These are phyloP conservation scores for Sus scrofa DNA, from an alignment of 2,113 vertebrate species.

Conservation along the genomic window T2T-Sscrofa CM000817.6:126494501-126495000, in stretches of 20 bases:
- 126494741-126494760: not conserved
- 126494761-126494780: not conserved
- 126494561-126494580: not conserved
- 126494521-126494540: constrained; percentile 16
- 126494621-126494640: not conserved
- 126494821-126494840: not conserved
- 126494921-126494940: not conserved
- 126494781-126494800: not conserved
- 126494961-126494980: not conserved
- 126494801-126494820: not conserved
- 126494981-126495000: not conserved
- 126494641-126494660: not conserved
- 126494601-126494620: not conserved
- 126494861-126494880: not conserved
- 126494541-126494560: not conserved
- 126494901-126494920: not conserved
- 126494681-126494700: not conserved
- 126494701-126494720: not conserved
- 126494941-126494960: constrained; percentile 1
- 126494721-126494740: not conserved
- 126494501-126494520: not conserved
- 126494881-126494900: not conserved
- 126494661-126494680: not conserved
- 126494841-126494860: not conserved
- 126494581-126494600: not conserved